Evolutionary conservation across 1,140 invertebrate species (phyloP), one percentile per base, ranked within the genome.

Genomic region (Drosophila nannoptera): DNA sequence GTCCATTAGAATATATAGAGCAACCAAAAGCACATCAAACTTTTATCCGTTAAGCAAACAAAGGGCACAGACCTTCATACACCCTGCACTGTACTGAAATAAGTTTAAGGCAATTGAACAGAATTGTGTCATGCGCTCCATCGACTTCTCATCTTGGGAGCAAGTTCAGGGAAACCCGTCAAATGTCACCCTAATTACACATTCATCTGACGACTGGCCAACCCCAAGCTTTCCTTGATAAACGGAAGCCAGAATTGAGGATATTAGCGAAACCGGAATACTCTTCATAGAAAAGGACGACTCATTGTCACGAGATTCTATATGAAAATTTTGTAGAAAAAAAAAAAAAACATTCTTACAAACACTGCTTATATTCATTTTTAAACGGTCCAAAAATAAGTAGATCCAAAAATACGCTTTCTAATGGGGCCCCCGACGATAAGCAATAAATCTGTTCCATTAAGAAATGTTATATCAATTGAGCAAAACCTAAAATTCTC

Each of bases 101-200:
- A n/a, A 7, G 49, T 54, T 63, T 6, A 56, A 22, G 11, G 16
- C 50, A 50, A 42, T 40, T 38, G 31, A 33, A 33, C 43, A 14
- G 33, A 46, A 35, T 42, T 16, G 50, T 55, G 46, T 63, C 54
- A 63, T 59, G 66, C 58, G 60, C 69, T 60, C 45, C 43, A 38
- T 80, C 64, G 63, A 64, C 77, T 75, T 49, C 71, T 46, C 66
- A 67, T 61, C 43, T 11, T 8, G 9, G 59, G 61, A 43, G 60
- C 58, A 54, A 22, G 42, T 22, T 32, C 40, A 50, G n/a, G 43
- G 49, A 69, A 73, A 65, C 40, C 60, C 55, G 38, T 43, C 55
- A 74, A 77, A 82, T 62, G 70, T 66, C 77, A 81, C 78, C 78
- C 74, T 82, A 74, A 82, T 81, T 81, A 74, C 58, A 69, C 35